Conservation (phyloP, 2,888 invertebrate species). For the Hypselothyrea guttata region DNA sequence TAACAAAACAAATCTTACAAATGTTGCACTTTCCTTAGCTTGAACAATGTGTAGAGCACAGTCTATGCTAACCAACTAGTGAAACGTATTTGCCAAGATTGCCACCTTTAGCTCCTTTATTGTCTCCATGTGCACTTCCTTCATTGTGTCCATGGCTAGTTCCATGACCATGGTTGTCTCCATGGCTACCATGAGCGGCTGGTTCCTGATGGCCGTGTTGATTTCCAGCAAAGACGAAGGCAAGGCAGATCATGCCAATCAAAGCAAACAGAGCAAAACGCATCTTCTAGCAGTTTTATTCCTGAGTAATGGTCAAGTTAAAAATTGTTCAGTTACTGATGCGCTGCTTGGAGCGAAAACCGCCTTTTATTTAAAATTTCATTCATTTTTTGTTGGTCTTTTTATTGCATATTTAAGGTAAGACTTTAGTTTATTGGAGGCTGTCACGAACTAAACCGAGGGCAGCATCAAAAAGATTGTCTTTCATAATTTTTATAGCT, state of each 20-base stretch:
- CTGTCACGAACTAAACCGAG: not conserved
- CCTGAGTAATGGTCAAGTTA: constrained; percentile 1
- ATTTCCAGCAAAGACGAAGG: constrained; percentile 18
- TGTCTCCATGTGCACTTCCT: too few species aligned
- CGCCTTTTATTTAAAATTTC: constrained; percentile 26
- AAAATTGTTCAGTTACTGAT: constrained; percentile 25
- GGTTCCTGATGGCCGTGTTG: not conserved
- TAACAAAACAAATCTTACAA: not conserved
- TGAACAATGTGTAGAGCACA: not conserved
- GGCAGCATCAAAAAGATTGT: not conserved
- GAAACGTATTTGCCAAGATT: too few species aligned
- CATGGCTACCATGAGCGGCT: constrained; percentile 4
- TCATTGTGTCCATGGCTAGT: not conserved
- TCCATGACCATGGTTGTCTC: constrained; percentile 12
- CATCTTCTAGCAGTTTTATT: constrained; percentile 29
- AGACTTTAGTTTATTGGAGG: constrained; percentile 6
- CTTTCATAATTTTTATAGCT: too few species aligned
- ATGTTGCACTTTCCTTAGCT: not conserved
- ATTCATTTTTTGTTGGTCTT: not conserved
- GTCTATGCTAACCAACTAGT: not conserved
- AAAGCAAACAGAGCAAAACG: constrained; percentile 41
- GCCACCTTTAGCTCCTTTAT: too few species aligned
- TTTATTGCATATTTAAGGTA: constrained; percentile 1
- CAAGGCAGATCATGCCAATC: constrained; percentile 36
- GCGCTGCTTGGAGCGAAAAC: not conserved